Base-by-base conservation (phyloP, 2,113 vertebrate species). In the Phainopepla nitens region DNA sequence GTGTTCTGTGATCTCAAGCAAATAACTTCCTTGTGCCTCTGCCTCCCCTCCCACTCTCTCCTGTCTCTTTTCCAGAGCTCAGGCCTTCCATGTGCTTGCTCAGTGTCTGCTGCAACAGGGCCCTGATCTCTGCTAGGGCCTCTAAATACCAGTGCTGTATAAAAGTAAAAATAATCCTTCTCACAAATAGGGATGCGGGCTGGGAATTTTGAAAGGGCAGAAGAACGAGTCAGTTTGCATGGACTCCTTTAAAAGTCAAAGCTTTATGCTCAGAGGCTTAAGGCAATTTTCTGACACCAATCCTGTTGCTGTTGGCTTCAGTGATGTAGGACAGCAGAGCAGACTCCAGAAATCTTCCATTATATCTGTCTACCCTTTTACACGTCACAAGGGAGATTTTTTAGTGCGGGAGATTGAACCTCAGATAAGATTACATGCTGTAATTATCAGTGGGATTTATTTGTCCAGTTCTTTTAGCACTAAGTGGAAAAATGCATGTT, bases 381-480 rank as follows among this genome's bases (percentile, higher is more conserved):
- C n/a, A 84, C 78, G 65, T 68, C 82, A 28, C 80, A 56, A 33
- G 95, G 82, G 93, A 83, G 82, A 75, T 41, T 75, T 93, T 73
- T 84, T 49, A 90, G 80, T 60, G 90, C 64, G 89, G 49, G 64
- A 95, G 82, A 92, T 54, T 93, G 88, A 83, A 66, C 44, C 69
- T 93, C 41, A 77, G 93, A 88, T 96, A 94, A 94, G 92, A 89
- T 66, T 91, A 53, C 39, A 22, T 68, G 60, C 57, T 81, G 41
- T 92, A 90, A 88, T 96, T 96, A 92, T 68, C 79, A 60, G 64
- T 78, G 93, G 85, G 90, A 90, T 83, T 96, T 90, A 82, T 80
- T 77, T 94, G 68, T 81, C 51, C 57, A 53, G 2, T 60, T 95
- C 85, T 81, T 86, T 66, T 64, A 68, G 62, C 39, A 36, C 33